Evolutionary conservation across 2,113 vertebrate species (phyloP).

Genomic region (Sorex araneus): DNA sequence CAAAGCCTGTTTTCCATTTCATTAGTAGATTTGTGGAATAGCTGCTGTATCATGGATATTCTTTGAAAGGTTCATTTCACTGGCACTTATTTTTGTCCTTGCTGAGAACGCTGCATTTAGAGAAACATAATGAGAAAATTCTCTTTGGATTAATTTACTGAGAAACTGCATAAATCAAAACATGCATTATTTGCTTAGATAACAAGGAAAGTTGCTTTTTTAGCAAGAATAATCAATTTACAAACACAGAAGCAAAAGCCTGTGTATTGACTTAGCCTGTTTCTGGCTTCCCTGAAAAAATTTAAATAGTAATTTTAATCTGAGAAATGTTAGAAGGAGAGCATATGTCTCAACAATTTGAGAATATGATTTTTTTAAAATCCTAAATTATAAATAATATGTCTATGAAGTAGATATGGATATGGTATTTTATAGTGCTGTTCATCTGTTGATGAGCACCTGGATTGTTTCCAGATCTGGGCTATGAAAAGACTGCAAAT

Average conservation of each 20-base stretch:
- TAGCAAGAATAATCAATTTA: constrained; percentile 51
- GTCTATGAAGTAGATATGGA: neutral
- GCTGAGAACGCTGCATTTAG: constrained; percentile 72
- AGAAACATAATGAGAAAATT: constrained; percentile 75
- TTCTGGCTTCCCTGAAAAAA: constrained; percentile 42
- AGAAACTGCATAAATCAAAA: constrained; percentile 74
- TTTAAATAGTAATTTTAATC: constrained; percentile 34
- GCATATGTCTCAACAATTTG: neutral
- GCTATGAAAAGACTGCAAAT: too few relatives aligned
- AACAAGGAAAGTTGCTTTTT: constrained; percentile 70
- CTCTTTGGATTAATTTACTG: constrained; percentile 79
- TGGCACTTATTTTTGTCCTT: constrained; percentile 72
- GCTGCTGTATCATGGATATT: constrained; percentile 4
- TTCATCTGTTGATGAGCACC: too few relatives aligned
- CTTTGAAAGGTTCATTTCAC: constrained; percentile 68
- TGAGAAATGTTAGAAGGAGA: constrained; percentile 41
- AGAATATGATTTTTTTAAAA: neutral
- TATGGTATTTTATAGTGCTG: neutral
- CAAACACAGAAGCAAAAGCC: constrained; percentile 42
- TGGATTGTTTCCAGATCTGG: neutral
- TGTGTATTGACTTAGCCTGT: constrained; percentile 57
- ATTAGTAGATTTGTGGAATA: constrained; percentile 21
- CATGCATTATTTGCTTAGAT: constrained; percentile 66
- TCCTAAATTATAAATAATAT: constrained; percentile 2
- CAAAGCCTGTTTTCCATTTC: constrained; percentile 53